Base-by-base conservation (phyloP, 2,888 invertebrate genomes). In the Thymelicus lineola region DNA sequence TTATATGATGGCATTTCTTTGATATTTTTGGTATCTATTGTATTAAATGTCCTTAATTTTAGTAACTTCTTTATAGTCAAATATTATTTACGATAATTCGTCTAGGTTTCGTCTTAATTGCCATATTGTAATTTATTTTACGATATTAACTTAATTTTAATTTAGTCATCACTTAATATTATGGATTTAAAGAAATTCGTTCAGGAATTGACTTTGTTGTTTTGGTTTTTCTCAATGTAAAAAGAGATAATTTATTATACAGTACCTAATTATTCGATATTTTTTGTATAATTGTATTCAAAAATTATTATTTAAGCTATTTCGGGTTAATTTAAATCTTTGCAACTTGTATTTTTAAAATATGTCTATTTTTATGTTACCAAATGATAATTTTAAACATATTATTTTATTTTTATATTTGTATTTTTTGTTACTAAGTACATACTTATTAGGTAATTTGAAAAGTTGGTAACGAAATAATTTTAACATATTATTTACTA, bases 121-220 rank as follows among this genome's bases (percentile, higher is more conserved):
- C 65, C 65, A 66, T 66, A 66, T 57, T 58, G 42, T 66, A 66
- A 66, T 35, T 66, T 66, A 58, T 66, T 65, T 66, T 66, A 46
- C 38, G 50, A 53, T 17, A 53, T 53, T 50, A 53, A 50, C 15
- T 36, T 36, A 53, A 15, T n/a, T 17, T 38, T 63, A 15, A 36
- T 53, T 64, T 64, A 17, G 15, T 42, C 10, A 42, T 42, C 42
- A 12, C 42, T 42, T 42, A 42, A 42, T 53, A 15, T 48, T 48
- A 48, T 48, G 6, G 48, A 7, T 15, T 5, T 48, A 48, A 48
- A 48, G 6, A n/a, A n/a, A 15, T n/a, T 48, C 7, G 15, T n/a
- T 6, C 53, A 53, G 28, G 28, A 28, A 53, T 6, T 9, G 38
- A 38, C 7, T 7, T 38, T 38, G 6, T 38, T 9, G 9, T 38